Percentiles rank a stretch among this genome's conserved stretches.
These are phyloP conservation scores for Chloroceryle aenea DNA, from an alignment of 2,113 vertebrate genomes.

Conservation along the genomic window DNA sequence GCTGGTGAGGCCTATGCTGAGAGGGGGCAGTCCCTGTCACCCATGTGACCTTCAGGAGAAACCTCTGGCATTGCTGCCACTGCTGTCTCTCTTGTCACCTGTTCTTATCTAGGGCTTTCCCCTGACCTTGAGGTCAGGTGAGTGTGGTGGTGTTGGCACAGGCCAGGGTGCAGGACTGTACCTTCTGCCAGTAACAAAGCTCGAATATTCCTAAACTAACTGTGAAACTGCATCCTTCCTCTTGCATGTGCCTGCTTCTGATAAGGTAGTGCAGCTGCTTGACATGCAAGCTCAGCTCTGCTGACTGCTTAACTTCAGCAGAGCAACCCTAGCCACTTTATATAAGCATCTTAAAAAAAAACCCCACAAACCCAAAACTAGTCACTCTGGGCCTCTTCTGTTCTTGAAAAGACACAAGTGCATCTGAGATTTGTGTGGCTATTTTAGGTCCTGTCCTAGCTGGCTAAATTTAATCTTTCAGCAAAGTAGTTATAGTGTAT, in stretches of 20 bases:
- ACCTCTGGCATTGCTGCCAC: fast-evolving
- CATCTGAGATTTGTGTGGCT: neutral
- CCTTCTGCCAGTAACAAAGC: neutral
- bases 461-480: neutral
- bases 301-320: neutral
- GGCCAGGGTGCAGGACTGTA: neutral
- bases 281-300: neutral
- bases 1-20: neutral
- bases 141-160: fast-evolving
- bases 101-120: neutral
- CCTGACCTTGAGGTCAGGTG: neutral
- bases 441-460: neutral
- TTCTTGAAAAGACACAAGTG: neutral
- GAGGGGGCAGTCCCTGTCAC: neutral
- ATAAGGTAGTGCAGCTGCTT: neutral
- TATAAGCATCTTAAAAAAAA: neutral
- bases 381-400: neutral
- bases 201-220: conserved; percentile 5
- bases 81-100: neutral
- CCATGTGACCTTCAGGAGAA: neutral
- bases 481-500: neutral
- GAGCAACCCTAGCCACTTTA: neutral
- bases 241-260: neutral
- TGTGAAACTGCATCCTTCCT: conserved; percentile 47
- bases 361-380: neutral